phyloP scores from a whole-genome alignment of 2,888 invertebrate genomes.

The Adelphocoris suturalis region DNA sequence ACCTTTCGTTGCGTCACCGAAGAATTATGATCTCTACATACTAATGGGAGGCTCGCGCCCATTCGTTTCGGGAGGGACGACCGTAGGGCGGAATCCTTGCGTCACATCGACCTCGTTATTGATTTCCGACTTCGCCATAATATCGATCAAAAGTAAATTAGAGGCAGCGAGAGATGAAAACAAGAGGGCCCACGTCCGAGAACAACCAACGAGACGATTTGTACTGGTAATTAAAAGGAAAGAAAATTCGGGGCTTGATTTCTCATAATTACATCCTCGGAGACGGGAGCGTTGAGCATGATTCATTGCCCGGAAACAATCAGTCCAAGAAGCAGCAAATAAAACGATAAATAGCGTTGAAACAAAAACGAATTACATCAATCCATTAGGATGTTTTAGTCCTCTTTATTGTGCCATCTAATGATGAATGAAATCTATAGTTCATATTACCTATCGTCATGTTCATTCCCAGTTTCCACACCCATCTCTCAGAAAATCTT shows the following conservation, averaged over 20 bases:
- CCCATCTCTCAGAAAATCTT: too few relatives aligned
- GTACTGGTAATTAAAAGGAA: neutral
- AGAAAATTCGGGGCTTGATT: constrained; percentile 19
- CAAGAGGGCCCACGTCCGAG: neutral
- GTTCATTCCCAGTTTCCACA: too few relatives aligned
- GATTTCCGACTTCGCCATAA: constrained; percentile 9
- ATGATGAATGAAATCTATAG: neutral
- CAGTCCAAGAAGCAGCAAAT: too few relatives aligned
- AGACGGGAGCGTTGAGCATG: neutral
- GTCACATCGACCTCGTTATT: constrained; percentile 22
- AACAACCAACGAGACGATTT: neutral
- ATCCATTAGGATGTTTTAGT: too few relatives aligned
- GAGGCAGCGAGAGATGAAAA: neutral
- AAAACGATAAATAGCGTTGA: too few relatives aligned
- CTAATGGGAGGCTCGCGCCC: neutral
- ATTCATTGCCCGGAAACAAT: neutral
- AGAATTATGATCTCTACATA: constrained; percentile 11
- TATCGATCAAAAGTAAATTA: constrained; percentile 50
- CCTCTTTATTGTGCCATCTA: neutral
- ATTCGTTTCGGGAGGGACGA: neutral
- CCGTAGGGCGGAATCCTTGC: constrained; percentile 4
- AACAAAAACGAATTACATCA: too few relatives aligned
- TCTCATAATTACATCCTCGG: constrained; percentile 19
- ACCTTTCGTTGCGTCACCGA: constrained; percentile 9
- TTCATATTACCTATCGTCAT: neutral